Percentiles rank a stretch among this genome's conserved stretches.
Conservation (phyloP, 2,888 invertebrate genomes). For the Lasiommata megera region DNA sequence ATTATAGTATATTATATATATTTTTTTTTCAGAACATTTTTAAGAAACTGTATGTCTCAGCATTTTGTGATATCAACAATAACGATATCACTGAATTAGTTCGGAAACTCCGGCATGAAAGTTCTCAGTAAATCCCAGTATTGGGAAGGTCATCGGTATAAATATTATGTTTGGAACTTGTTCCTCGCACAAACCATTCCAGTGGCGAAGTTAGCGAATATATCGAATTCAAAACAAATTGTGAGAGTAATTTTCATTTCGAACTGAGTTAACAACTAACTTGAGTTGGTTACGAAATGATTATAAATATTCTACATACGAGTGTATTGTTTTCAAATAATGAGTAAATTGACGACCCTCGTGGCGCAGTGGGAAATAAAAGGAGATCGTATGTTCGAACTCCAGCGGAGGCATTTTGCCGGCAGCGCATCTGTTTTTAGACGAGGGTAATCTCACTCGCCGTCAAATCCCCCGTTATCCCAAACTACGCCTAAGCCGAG, state of each 20-base stretch:
- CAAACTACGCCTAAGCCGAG: too few relatives aligned
- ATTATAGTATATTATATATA: too few relatives aligned
- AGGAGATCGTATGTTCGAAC: too few relatives aligned
- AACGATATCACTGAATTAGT: conserved; percentile 29
- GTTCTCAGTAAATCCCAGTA: conserved; percentile 24
- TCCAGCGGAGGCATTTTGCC: too few relatives aligned
- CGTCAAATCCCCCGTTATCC: too few relatives aligned
- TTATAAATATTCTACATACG: neutral
- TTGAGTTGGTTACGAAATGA: neutral
- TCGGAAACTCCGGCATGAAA: conserved; percentile 24
- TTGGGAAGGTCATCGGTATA: conserved; percentile 19
- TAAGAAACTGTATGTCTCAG: neutral
- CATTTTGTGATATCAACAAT: neutral
- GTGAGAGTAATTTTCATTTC: neutral
- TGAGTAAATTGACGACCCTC: too few relatives aligned
- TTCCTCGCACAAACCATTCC: conserved; percentile 2
- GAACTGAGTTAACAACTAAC: neutral
- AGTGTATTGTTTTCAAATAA: neutral
- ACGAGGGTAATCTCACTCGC: too few relatives aligned
- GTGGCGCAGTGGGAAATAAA: too few relatives aligned
- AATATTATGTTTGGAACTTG: conserved; percentile 16
- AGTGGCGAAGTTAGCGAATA: conserved; percentile 3
- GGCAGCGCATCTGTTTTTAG: too few relatives aligned
- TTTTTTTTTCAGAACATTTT: too few relatives aligned
- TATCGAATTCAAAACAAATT: conserved; percentile 7